These are phyloP conservation scores for Eulemur albifrons DNA, from an alignment of 2,797 vertebrate genomes.

Conservation along the genomic window DNA sequence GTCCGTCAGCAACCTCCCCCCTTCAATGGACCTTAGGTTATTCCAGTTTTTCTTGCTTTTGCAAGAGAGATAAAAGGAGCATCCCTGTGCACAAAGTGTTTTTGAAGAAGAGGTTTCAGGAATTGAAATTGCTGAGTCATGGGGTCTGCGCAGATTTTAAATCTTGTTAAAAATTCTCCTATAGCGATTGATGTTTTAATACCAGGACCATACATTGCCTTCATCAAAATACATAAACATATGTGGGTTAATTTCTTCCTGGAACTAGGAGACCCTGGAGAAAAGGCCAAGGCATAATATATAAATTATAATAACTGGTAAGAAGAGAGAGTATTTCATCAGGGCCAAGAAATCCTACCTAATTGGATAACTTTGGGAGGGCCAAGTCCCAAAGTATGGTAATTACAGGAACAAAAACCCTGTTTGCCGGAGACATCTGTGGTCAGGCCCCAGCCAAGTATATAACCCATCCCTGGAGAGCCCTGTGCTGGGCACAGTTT, in stretches of 20 bases:
- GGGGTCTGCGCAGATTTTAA: neutral
- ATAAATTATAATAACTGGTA: neutral
- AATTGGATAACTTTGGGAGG: neutral
- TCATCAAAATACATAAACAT: neutral
- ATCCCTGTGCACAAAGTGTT: neutral
- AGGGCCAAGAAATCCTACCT: neutral
- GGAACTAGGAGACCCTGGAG: neutral
- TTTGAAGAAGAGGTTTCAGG: neutral
- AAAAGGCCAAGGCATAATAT: too few relatives aligned
- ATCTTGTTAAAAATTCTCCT: neutral
- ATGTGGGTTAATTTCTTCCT: neutral
- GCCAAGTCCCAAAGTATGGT: neutral
- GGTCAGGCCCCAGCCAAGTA: neutral
- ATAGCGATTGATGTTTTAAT: neutral
- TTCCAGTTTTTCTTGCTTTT: slow-evolving; percentile 53
- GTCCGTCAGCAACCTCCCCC: neutral
- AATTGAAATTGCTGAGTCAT: slow-evolving; percentile 11
- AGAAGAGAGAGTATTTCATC: neutral
- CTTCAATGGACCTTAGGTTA: neutral
- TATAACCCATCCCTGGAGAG: too few relatives aligned
- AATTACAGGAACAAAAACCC: neutral
- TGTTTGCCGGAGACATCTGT: neutral
- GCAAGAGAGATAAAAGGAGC: slow-evolving; percentile 4
- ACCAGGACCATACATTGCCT: rapidly evolving
- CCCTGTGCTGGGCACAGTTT: too few relatives aligned